Conservation (phyloP, 2,113 vertebrate genomes). For the Paradisaea rubra region DNA sequence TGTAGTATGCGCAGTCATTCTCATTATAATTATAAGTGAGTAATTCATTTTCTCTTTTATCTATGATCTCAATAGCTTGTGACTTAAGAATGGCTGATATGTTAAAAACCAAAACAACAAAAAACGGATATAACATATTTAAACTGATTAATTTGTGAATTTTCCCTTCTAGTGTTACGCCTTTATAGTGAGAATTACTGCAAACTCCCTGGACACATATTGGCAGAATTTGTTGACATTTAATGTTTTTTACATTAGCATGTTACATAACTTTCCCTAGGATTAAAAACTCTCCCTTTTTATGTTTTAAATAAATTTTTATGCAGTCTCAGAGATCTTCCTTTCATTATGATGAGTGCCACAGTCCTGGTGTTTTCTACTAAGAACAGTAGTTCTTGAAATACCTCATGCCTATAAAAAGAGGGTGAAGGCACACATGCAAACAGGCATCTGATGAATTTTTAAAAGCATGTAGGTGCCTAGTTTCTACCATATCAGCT, state of each 20-base stretch:
- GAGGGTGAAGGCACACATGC: not conserved
- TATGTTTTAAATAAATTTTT: not conserved
- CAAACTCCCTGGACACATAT: not conserved
- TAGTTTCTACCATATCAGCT: not conserved
- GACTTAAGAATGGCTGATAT: not conserved
- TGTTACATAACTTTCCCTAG: not conserved
- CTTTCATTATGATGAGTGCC: not conserved
- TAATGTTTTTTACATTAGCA: not conserved
- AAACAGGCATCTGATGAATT: not conserved
- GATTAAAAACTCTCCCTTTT: not conserved
- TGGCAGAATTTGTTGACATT: not conserved
- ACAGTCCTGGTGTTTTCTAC: not conserved
- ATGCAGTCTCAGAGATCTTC: not conserved
- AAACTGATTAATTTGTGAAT: not conserved
- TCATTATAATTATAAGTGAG: conserved; percentile 75
- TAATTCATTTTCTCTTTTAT: conserved; percentile 22
- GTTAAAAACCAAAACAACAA: not conserved
- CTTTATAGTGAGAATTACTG: not conserved
- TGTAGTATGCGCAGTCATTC: conserved; percentile 68
- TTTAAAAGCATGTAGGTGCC: not conserved
- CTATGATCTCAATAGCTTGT: not conserved
- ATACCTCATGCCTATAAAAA: not conserved
- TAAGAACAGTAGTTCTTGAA: not conserved
- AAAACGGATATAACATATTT: not conserved
- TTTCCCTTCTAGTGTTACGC: not conserved